Base-by-base conservation (phyloP, 2,113 vertebrate genomes). In the Chaetorhynchus papuensis region DNA sequence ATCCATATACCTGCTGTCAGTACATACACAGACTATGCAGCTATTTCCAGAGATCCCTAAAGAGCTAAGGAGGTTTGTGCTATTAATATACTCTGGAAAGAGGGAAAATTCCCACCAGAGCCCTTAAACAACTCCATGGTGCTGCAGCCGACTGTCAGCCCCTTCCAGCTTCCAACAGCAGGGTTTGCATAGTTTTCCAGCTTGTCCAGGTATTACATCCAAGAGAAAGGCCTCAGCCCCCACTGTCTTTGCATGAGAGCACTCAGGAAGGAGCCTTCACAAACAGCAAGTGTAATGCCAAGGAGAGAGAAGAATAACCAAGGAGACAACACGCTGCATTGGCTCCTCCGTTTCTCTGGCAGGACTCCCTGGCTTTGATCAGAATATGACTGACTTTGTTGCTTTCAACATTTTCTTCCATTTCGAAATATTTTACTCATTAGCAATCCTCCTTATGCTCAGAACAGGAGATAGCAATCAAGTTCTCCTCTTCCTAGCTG, bases 391-490 rank as follows among this genome's bases (percentile, higher is more conserved):
- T 96, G 94, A 96, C 94, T 95, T 95, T 96, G 92, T 96, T 95
- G 94, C 93, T 95, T 96, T 96, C 94, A 96, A 96, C 93, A 96
- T 94, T 96, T 94, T 95, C 93, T 92, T 96, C 88, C 96, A 96
- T 93, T 93, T 90, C 37, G 94, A 96, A 97, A 96, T 95, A 96
- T 97, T 97, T 96, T 93, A 95, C 96, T 96, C 96, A 94, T 97
- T 95, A 97, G 94, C 92, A 96, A 89, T 66, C 79, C 66, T 94
- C 96, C 96, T 94, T 96, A 94, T 96, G 94, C 93, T 96, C 94
- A 90, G 83, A 92, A 90, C 83, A 95, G 80, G 92, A 96, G 96
- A 96, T 18, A 90, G 59, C 76, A 93, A 81, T 53, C 88, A 86
- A 92, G 49, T 80, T 92, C 76, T 94, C 61, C 12, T 95, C 68